Percentiles rank a stretch among this genome's conserved stretches.
Evolutionary conservation across 1,140 invertebrate genomes (phyloP).

Genomic region (Microplitis demolitor): DNA sequence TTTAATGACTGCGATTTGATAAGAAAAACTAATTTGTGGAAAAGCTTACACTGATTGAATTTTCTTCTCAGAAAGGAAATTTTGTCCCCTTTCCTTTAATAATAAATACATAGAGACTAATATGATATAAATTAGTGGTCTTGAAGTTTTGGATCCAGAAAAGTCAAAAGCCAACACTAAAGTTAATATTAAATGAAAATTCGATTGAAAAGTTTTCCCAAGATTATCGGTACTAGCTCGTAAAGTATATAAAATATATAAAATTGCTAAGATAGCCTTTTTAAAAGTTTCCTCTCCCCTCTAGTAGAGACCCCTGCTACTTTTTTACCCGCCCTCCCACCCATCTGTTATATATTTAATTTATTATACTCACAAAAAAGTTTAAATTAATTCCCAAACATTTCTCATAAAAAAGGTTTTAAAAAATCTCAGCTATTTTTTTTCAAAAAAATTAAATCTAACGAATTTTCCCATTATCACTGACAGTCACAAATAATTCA

Average conservation of each 20-base stretch:
- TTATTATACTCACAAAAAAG: neutral
- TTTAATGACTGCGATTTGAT: too few species aligned
- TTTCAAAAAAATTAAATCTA: too few species aligned
- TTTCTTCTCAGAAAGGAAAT: too few species aligned
- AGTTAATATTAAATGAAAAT: slow-evolving; percentile 34
- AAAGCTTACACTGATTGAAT: neutral
- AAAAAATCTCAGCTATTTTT: too few species aligned
- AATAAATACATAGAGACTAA: too few species aligned
- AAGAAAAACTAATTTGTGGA: too few species aligned
- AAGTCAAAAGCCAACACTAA: slow-evolving; percentile 12
- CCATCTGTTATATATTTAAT: neutral
- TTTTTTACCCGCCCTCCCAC: neutral
- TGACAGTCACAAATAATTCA: too few species aligned
- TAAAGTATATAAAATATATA: neutral
- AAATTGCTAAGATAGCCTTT: neutral
- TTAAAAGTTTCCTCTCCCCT: neutral
- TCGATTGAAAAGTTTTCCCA: slow-evolving; percentile 35
- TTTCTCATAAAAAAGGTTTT: too few species aligned
- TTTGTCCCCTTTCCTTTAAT: neutral
- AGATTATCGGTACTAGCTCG: neutral
- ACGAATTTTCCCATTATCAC: too few species aligned
- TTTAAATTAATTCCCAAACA: too few species aligned
- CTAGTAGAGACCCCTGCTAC: too few species aligned
- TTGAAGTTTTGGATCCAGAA: neutral
- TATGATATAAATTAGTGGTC: slow-evolving; percentile 21